phyloP scores from a whole-genome alignment of 2,888 invertebrate genomes.

The Trissoscelio sp. region DNA sequence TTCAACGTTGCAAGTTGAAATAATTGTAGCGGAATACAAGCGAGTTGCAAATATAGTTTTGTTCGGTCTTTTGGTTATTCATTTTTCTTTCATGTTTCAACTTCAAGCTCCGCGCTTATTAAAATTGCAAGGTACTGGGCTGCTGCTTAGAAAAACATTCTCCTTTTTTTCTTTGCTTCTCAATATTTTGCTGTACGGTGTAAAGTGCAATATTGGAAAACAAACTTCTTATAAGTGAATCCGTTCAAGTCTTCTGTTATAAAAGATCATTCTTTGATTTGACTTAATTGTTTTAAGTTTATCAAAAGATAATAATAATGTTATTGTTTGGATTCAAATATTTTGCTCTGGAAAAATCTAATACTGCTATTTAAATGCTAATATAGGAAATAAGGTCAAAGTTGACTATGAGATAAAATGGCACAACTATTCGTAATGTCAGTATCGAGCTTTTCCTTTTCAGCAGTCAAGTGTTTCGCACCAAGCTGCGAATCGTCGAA shows the following conservation, averaged over 20 bases:
- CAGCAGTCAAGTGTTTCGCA: constrained; percentile 22
- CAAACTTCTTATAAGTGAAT: no score
- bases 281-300: no score
- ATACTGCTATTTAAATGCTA: background rate
- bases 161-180: no score
- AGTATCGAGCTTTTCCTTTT: constrained; percentile 23
- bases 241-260: no score
- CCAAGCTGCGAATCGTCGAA: constrained; percentile 25
- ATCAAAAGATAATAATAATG: no score
- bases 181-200: no score
- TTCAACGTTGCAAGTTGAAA: constrained; percentile 16
- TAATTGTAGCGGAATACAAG: constrained; percentile 15
- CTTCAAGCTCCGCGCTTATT: constrained; percentile 9
- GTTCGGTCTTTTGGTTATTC: constrained; percentile 7
- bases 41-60: constrained; percentile 19
- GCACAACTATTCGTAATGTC: constrained; percentile 35
- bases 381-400: constrained; percentile 22
- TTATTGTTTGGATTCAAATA: no score
- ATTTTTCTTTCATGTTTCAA: constrained; percentile 14
- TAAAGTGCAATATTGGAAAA: no score
- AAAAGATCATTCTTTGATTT: no score
- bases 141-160: no score
- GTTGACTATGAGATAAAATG: constrained; percentile 37
- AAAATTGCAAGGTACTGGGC: no score
- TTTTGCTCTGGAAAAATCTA: no score